These are phyloP conservation scores for Hypomecis atomaria DNA, from an alignment of 2,888 invertebrate species.

Conservation along the genomic window DNA sequence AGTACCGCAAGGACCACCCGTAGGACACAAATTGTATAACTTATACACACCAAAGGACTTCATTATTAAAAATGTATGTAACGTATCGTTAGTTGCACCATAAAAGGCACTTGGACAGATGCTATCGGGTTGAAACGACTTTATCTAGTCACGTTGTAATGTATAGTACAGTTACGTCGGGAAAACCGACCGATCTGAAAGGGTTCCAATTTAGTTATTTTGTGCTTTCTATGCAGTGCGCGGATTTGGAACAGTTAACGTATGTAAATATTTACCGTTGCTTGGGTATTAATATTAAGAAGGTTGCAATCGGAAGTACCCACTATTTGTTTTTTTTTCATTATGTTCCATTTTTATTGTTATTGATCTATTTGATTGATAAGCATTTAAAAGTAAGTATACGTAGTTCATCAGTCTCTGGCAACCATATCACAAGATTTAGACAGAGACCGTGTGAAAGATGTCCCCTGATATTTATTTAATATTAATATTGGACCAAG, in stretches of 20 bases:
- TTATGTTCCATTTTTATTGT: no score
- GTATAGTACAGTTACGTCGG: conserved; percentile 65
- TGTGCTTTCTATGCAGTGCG: conserved; percentile 46
- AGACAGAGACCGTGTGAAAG: no score
- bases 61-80: conserved; percentile 42
- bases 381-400: no score
- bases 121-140: conserved; percentile 61
- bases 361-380: no score
- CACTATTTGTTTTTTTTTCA: no score
- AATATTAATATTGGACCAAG: no score
- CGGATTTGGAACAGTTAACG: conserved; percentile 31
- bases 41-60: conserved; percentile 38
- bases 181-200: conserved; percentile 55
- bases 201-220: conserved; percentile 53
- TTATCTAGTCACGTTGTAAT: conserved; percentile 64
- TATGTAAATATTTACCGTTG: conserved; percentile 10
- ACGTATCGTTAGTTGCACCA: conserved; percentile 50
- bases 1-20: conserved; percentile 43
- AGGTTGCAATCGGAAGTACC: conserved; percentile 2
- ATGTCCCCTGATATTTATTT: no score
- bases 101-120: conserved; percentile 57
- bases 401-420: no score
- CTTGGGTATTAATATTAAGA: background rate
- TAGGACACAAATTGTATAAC: conserved; percentile 43
- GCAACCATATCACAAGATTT: no score